Conservation (phyloP, 2,888 invertebrate species). For the Ichneumoninae sp. region DNA sequence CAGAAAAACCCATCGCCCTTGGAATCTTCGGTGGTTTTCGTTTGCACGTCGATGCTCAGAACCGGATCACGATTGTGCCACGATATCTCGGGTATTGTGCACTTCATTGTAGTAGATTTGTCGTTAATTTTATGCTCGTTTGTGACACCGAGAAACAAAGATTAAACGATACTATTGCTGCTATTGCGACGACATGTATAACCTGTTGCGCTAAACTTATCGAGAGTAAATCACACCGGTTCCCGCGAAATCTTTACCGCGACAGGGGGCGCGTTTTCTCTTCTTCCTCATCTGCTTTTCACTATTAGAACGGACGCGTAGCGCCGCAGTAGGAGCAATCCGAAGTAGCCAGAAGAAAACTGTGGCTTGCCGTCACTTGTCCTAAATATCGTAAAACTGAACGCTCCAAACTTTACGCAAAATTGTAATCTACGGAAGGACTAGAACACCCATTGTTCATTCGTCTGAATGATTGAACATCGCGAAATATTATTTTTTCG, state of each 20-base stretch:
- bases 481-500: too few relatives aligned
- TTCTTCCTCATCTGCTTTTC: too few relatives aligned
- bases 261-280: background rate
- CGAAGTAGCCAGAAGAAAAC: too few relatives aligned
- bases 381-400: too few relatives aligned
- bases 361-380: too few relatives aligned
- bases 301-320: too few relatives aligned
- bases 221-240: background rate
- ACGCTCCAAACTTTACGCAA: too few relatives aligned
- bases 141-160: background rate
- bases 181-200: background rate
- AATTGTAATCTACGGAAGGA: too few relatives aligned
- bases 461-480: too few relatives aligned
- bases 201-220: background rate
- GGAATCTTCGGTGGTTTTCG: slow-evolving; percentile 46
- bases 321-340: too few relatives aligned
- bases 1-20: slow-evolving; percentile 86
- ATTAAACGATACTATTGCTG: background rate
- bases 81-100: slow-evolving; percentile 97
- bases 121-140: background rate
- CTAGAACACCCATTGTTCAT: too few relatives aligned
- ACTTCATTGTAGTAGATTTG: slow-evolving; percentile 88
- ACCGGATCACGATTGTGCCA: slow-evolving; percentile 99
- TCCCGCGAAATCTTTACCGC: slow-evolving; percentile 5
- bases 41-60: slow-evolving; percentile 91